These are phyloP conservation scores for Acanthosoma haemorrhoidale DNA, from an alignment of 2,888 invertebrate species.

Conservation along the genomic window DNA sequence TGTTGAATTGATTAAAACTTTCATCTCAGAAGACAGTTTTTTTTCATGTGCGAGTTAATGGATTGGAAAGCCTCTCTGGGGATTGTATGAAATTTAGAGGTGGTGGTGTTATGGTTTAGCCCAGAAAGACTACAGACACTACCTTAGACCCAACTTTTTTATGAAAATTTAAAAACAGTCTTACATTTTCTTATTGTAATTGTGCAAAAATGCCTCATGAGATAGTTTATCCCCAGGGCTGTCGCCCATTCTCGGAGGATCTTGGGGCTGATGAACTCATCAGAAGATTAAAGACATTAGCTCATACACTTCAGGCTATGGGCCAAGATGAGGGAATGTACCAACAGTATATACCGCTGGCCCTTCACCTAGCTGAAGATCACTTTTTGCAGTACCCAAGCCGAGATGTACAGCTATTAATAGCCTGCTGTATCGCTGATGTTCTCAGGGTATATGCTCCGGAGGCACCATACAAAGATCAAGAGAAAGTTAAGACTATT, in stretches of 20 bases:
- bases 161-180: background rate
- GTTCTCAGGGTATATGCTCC: constrained; percentile 94
- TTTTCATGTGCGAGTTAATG: no score
- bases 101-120: no score
- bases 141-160: no score
- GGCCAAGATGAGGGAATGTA: constrained; percentile 88
- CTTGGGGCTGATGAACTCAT: constrained; percentile 93
- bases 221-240: constrained; percentile 86
- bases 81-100: no score
- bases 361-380: constrained; percentile 87
- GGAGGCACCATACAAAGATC: constrained; percentile 94
- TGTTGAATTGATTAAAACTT: no score
- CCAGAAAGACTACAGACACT: no score
- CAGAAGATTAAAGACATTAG: constrained; percentile 85
- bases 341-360: constrained; percentile 85
- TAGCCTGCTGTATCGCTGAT: constrained; percentile 96
- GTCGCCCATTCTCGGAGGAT: constrained; percentile 90
- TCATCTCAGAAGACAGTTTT: no score
- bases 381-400: constrained; percentile 84
- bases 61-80: no score
- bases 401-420: constrained; percentile 86
- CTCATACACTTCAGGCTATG: constrained; percentile 92
- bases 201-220: constrained; percentile 4
- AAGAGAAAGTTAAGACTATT: constrained; percentile 85
- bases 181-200: background rate